These are phyloP conservation scores for Gortyna flavago DNA, from an alignment of 2,888 invertebrate species.

Conservation along the genomic window DNA sequence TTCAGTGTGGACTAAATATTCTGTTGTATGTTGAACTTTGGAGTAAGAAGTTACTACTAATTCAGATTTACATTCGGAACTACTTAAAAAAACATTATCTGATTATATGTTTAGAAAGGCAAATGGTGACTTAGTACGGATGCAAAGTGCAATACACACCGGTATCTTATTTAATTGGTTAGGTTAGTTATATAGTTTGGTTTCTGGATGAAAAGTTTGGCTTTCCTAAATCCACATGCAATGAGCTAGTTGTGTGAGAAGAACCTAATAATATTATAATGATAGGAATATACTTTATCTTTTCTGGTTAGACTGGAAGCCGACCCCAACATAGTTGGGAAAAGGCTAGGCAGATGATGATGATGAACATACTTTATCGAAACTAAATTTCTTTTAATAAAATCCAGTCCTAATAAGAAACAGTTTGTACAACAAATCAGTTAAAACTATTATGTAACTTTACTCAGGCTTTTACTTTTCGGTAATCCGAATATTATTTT, in stretches of 20 bases:
- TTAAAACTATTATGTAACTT: too few species aligned
- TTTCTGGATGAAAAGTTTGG: neutral
- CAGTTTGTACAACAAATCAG: neutral
- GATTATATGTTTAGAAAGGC: neutral
- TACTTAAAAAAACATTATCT: neutral
- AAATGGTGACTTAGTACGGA: neutral
- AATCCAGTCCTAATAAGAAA: neutral
- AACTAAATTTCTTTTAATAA: neutral
- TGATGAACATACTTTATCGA: neutral
- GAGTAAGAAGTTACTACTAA: slow-evolving; percentile 54
- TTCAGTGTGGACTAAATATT: slow-evolving; percentile 63
- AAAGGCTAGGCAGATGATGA: too few species aligned
- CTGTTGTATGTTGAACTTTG: slow-evolving; percentile 59
- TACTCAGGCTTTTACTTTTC: neutral
- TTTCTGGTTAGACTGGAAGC: too few species aligned
- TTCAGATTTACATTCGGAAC: slow-evolving; percentile 39
- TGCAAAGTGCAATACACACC: neutral
- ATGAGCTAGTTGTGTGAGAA: neutral
- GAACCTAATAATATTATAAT: neutral
- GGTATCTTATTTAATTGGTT: neutral
- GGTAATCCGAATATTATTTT: neutral
- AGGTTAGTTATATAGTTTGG: neutral
- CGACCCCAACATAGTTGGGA: too few species aligned
- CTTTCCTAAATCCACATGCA: neutral
- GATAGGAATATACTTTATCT: neutral